Evolutionary conservation across 2,797 vertebrate genomes (phyloP), one percentile per base, ranked within the genome.

Genomic region (Gymnoscopelus microlampas): DNA sequence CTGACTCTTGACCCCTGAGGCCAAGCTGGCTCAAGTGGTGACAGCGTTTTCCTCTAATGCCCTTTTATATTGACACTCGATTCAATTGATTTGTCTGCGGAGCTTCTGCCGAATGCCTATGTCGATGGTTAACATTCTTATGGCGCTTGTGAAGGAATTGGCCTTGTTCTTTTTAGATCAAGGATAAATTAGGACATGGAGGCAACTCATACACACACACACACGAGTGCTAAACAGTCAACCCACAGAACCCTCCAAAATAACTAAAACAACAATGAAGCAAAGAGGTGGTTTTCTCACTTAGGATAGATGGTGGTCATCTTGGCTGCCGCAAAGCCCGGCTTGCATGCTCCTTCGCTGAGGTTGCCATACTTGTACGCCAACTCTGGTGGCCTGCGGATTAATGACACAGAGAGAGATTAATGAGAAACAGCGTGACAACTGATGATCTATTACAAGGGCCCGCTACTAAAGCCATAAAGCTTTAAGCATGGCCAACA

Each of bases 231-330:
- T 3, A 35, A 51, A 29, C 39, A 23, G 29, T 24, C 26, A 23
- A 2, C 32, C 32, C 47, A 50, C 23, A 9, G 39, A 63, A 12
- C 4, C 53, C 32, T 15, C 39, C 9, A 15, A 19, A 19, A 15
- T 44, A 53, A 60, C 49, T 7, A 15, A 73, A 70, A 50, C 24
- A 10, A 47, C 2, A 9, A 4, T 10, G 1, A 53, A 29, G 66
- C 73, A 24, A 61, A 73, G 51, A 6, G n/a, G 50, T 15, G 54
- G 50, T 61, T 29, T 69, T 60, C 92, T 93, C 92, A 98, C 97
- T 95, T 96, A 67, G 96, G 97, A 80, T 96, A 98, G 92, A 98
- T 96, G 91, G 93, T 81, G 49, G 93, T 93, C 96, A 98, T 98
- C 89, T 96, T 94, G 44, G 96, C 95, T 69, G 96, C 95, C 63